Percentiles rank a stretch among this genome's conserved stretches.
phyloP scores from a whole-genome alignment of 2,113 vertebrate species.

The Nyctereutes procyonoides region DNA sequence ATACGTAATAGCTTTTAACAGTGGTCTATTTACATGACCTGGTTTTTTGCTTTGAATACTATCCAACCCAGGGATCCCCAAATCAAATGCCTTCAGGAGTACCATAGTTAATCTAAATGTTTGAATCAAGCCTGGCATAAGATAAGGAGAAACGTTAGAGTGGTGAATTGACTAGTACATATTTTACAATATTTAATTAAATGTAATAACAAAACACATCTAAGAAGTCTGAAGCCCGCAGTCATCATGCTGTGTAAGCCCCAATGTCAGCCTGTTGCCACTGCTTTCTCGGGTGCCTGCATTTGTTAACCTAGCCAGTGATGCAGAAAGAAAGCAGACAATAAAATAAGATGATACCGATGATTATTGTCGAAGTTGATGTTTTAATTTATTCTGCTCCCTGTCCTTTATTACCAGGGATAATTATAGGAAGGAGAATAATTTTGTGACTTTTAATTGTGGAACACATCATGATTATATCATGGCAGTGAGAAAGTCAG shows the following conservation, averaged over 20 bases:
- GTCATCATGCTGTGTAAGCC: not conserved
- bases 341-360: not conserved
- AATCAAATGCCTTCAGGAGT: constrained; percentile 39
- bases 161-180: constrained; percentile 17
- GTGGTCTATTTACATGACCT: constrained; percentile 24
- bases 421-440: constrained; percentile 14
- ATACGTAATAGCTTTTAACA: constrained; percentile 29
- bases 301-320: not conserved
- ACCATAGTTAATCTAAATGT: not conserved
- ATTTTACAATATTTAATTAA: constrained; percentile 11
- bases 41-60: constrained; percentile 23
- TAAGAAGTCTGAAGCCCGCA: not conserved
- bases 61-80: not conserved
- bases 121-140: not conserved
- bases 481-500: not conserved
- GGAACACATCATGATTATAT: not conserved
- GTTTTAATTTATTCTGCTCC: not conserved
- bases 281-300: not conserved
- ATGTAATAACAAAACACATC: not conserved
- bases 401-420: constrained; percentile 24
- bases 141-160: constrained; percentile 11
- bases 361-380: constrained; percentile 6
- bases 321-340: not conserved
- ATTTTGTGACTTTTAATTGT: not conserved
- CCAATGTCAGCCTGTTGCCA: not conserved